Evolutionary conservation across 2,797 vertebrate species (phyloP), one percentile per base, ranked within the genome.

Genomic region (Alcedo quadribrachys): DNA sequence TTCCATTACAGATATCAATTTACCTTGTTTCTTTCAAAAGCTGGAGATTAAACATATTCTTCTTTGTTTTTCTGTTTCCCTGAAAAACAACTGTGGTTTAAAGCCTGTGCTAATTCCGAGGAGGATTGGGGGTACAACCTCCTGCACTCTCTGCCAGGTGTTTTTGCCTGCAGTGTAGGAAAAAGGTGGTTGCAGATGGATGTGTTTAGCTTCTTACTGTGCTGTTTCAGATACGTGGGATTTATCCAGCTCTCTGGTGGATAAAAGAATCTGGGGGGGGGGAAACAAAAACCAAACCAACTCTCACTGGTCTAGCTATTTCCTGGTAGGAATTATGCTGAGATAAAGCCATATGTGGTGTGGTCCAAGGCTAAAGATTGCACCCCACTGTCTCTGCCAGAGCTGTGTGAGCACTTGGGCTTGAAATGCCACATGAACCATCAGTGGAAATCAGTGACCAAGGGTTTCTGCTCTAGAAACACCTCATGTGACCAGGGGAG

Each of bases 1-100:
- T 88, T 94, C 58, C 58, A 70, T 96, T 95, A 93, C 61, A 83
- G 95, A 68, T 70, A 92, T 25, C 43, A 57, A 1, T 6, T 54
- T 11, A 22, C 28, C 51, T 79, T 73, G 27, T 45, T 32, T 76
- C 73, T 89, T 95, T 77, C 77, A 51, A 20, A 86, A 70, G 32
- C 33, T 0, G 70, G 45, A 71, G 42, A 62, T 92, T 60, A 53
- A 87, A 55, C 42, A 9, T n/a, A 35, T 54, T 48, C 73, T 58
- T 43, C 43, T 88, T 63, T 77, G 65, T 37, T 32, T 60, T 67
- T 74, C 54, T 32, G 11, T 61, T 78, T 70, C 66, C 37, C 16
- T 33, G 42, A 81, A 90, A 90, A 57, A 48, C 24, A 63, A 5
- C 17, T 6, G 6, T 51, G 69, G 19, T 62, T 80, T 58, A 62